phyloP scores from a whole-genome alignment of 2,113 vertebrate species.

The Saccopteryx leptura region DNA sequence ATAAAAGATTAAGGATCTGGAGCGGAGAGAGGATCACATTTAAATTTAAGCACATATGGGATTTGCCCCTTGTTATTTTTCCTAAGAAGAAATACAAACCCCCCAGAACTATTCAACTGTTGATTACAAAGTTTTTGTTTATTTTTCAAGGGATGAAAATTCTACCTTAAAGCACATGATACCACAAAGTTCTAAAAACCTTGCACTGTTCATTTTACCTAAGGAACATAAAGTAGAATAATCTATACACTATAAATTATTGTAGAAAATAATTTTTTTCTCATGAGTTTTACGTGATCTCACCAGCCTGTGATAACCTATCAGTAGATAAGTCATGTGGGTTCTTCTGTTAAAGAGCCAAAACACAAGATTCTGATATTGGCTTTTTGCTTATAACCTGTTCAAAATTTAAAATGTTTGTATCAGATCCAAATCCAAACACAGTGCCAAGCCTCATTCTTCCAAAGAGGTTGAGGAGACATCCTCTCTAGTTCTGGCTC shows the following conservation, averaged over 20 bases:
- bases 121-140: neutral
- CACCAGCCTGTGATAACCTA: neutral
- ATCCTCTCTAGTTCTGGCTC: neutral
- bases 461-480: neutral
- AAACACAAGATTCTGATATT: neutral
- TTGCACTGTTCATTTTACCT: neutral
- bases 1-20: neutral
- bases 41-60: neutral
- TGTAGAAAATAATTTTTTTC: neutral
- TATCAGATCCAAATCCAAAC: neutral
- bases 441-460: neutral
- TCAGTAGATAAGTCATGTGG: neutral
- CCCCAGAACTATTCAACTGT: neutral
- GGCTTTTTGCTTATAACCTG: neutral
- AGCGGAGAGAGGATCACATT: neutral
- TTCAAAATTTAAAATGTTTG: neutral
- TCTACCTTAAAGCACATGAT: slow-evolving; percentile 1
- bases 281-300: neutral
- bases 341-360: neutral
- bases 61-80: slow-evolving; percentile 32
- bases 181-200: neutral
- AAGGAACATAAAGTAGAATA: neutral
- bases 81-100: slow-evolving; percentile 34
- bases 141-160: slow-evolving; percentile 28
- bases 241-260: neutral